A percentile compares a stretch with the other conserved stretches of the same genome.
These are phyloP conservation scores for Himalopsyche anomala DNA, from an alignment of 2,888 invertebrate genomes.

Conservation along the genomic window DNA sequence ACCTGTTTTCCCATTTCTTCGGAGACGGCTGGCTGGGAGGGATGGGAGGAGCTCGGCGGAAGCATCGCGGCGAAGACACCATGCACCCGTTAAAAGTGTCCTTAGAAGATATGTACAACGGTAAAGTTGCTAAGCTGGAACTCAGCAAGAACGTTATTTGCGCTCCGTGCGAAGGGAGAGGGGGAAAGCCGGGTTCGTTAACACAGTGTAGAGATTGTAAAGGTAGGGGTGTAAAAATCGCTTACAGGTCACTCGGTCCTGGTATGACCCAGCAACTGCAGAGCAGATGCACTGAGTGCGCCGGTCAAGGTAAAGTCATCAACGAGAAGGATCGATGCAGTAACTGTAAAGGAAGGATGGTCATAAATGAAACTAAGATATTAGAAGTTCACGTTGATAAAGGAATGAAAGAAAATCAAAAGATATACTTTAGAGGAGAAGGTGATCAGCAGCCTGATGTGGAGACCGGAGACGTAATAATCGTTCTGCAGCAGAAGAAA, in stretches of 20 bases:
- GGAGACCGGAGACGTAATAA: conserved; percentile 92
- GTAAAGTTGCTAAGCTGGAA: conserved; percentile 89
- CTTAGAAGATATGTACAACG: conserved; percentile 93
- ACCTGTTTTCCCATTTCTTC: conserved; percentile 83
- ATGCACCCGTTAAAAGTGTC: conserved; percentile 90
- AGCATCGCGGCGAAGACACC: conserved; percentile 87
- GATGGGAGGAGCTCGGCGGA: conserved; percentile 74
- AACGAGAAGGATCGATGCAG: conserved; percentile 90
- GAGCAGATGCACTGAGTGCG: conserved; percentile 79
- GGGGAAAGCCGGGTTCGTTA: conserved; percentile 83
- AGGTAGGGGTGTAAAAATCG: conserved; percentile 86
- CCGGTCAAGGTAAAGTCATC: conserved; percentile 84
- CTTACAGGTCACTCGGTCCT: conserved; percentile 82
- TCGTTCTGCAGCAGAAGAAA: conserved; percentile 87
- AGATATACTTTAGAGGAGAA: conserved; percentile 90
- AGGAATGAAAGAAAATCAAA: conserved; percentile 91
- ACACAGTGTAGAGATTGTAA: conserved; percentile 84
- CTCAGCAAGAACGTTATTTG: conserved; percentile 90
- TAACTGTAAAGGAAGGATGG: conserved; percentile 89
- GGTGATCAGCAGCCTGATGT: conserved; percentile 93
- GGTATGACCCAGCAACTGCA: conserved; percentile 82
- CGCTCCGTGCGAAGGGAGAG: conserved; percentile 85
- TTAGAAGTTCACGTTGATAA: conserved; percentile 92
- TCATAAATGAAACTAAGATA: conserved; percentile 88
- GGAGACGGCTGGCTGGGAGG: conserved; percentile 75